These are phyloP conservation scores for Drosophila sp. DNA, from an alignment of 1,140 invertebrate genomes.

Conservation along the genomic window DNA sequence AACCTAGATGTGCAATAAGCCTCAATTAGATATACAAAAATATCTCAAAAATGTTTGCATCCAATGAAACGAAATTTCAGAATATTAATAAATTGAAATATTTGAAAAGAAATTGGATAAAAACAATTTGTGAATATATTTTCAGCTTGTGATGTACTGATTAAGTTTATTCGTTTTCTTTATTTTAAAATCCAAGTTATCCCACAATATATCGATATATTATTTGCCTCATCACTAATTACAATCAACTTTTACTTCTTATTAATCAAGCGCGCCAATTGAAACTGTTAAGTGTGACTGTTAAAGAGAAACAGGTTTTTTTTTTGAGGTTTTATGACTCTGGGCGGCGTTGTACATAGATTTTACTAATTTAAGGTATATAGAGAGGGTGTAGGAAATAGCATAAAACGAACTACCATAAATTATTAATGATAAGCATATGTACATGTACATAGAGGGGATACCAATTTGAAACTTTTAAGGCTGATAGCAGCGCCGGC, in stretches of 20 bases:
- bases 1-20: neutral
- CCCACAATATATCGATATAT: constrained; percentile 13
- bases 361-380: neutral
- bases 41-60: neutral
- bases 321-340: neutral
- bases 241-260: neutral
- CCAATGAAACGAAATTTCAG: neutral
- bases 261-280: constrained; percentile 17
- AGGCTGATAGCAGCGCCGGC: constrained; percentile 1
- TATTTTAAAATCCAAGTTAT: neutral
- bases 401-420: neutral
- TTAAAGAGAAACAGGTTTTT: constrained; percentile 14
- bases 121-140: neutral
- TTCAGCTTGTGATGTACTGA: too few relatives aligned
- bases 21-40: neutral
- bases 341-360: neutral
- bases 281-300: neutral
- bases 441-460: neutral
- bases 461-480: neutral
- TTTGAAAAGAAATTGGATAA: neutral
- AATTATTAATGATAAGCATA: neutral
- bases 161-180: neutral
- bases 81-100: neutral
- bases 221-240: neutral
- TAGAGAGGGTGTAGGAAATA: neutral